Percentiles rank a stretch among this genome's conserved stretches.
Evolutionary conservation across 2,888 invertebrate species (phyloP).

Genomic region (Cephus nigrinus): DNA sequence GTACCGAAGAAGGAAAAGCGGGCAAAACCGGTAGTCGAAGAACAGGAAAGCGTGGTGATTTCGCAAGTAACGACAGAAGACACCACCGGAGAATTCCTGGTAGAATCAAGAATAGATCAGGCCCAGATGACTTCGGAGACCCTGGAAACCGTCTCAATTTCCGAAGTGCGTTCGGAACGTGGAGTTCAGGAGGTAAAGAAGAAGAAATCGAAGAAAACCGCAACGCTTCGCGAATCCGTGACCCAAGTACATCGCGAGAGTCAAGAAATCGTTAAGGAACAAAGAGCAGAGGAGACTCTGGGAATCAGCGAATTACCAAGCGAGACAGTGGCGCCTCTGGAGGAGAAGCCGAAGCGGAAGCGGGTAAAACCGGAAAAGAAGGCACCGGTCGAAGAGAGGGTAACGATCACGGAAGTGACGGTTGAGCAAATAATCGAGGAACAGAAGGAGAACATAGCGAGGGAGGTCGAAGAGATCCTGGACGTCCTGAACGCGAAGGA

Average conservation of each 20-base stretch:
- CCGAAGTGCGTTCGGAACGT: constrained; percentile 72
- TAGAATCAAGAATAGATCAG: constrained; percentile 48
- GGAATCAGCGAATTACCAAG: constrained; percentile 15
- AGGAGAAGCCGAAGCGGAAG: constrained; percentile 43
- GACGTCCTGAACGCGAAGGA: constrained; percentile 81
- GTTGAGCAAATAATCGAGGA: constrained; percentile 72
- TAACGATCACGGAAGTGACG: constrained; percentile 66
- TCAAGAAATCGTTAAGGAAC: constrained; percentile 15
- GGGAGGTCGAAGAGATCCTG: constrained; percentile 81
- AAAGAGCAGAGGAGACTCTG: constrained; percentile 23
- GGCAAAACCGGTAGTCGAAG: constrained; percentile 69
- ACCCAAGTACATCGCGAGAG: constrained; percentile 36
- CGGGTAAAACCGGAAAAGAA: constrained; percentile 47
- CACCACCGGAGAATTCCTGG: constrained; percentile 45
- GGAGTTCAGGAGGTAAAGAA: constrained; percentile 63
- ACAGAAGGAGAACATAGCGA: constrained; percentile 71
- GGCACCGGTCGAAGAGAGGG: constrained; percentile 59
- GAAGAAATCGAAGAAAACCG: constrained; percentile 54
- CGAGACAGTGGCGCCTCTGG: constrained; percentile 19
- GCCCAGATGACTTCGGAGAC: constrained; percentile 54
- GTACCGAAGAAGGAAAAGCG: constrained; percentile 65
- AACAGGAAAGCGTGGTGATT: constrained; percentile 58
- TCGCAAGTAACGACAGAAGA: constrained; percentile 58
- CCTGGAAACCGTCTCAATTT: constrained; percentile 70
- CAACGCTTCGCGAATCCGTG: constrained; percentile 46